phyloP scores from a whole-genome alignment of 2,888 invertebrate species.

The Stenotaenia linearis region DNA sequence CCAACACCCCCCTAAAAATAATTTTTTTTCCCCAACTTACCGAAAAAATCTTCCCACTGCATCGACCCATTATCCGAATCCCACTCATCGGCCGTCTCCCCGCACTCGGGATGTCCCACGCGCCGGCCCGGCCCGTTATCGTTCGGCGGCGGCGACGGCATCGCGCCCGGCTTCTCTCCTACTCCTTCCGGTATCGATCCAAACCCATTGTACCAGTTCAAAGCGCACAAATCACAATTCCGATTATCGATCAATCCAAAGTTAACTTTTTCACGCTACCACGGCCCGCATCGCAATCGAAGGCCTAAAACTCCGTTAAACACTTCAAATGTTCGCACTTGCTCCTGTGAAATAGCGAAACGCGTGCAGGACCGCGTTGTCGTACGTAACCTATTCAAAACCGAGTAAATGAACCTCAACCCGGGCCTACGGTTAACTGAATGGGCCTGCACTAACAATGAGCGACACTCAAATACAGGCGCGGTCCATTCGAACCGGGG shows the following conservation, averaged over 20 bases:
- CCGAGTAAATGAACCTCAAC: neutral
- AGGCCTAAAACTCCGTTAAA: neutral
- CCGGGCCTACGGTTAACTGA: neutral
- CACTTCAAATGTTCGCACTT: neutral
- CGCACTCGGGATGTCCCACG: neutral
- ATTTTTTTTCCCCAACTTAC: constrained; percentile 50
- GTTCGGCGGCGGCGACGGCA: neutral
- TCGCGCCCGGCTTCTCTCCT: neutral
- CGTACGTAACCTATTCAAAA: neutral
- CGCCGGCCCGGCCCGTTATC: neutral
- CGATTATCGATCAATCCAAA: neutral
- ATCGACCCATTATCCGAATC: constrained; percentile 62
- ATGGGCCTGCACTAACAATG: constrained; percentile 11
- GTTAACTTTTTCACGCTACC: neutral
- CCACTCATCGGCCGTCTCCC: constrained; percentile 40
- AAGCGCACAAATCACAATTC: neutral
- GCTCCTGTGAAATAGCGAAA: neutral
- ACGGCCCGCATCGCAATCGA: neutral
- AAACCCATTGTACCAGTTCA: neutral
- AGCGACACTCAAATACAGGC: neutral
- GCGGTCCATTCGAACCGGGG: neutral
- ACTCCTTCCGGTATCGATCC: neutral
- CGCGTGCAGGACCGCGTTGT: neutral
- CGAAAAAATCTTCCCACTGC: constrained; percentile 68
- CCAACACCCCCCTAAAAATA: no score